Base-by-base conservation (phyloP, 2,888 invertebrate species). In the Yponomeuta evonymella region DNA sequence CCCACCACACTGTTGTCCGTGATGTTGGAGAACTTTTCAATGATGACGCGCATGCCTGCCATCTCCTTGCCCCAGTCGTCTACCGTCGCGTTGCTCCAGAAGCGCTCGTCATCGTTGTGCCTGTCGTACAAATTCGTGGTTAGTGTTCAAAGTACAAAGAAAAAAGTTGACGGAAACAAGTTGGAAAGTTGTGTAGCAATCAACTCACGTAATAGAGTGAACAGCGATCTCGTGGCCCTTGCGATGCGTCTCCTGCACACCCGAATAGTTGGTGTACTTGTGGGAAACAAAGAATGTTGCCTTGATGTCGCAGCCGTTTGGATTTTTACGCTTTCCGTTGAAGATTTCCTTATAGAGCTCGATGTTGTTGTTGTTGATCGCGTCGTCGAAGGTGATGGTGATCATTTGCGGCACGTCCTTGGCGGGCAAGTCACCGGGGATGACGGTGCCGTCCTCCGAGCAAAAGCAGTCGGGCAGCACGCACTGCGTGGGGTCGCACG, bases 21-120 rank as follows among this genome's bases (percentile, higher is more conserved):
- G 75, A 98, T 94, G 87, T 98, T 97, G 72, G 97, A 95, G 89
- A 94, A 98, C 83, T 97, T 97, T 86, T 98, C 97, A 73, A 95
- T 95, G 81, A 98, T 97, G 75, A 97, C 96, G 77, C 98, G 94
- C 96, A 97, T 97, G 73, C 98, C 98, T 64, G 97, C 97, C 97
- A 98, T 98, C 90, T 98, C 98, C 85, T 97, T 97, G 70, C 97
- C 97, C 98, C 98, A 98, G 87, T 96, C 97, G 81, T 96, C 97
- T 23, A 97, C 97, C 11, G 96, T 95, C 12, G 97, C 97, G 82
- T 97, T 97, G 76, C 97, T 97, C 98, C 98, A 98, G 94, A 97
- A 98, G 69, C 95, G 95, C 86, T 97, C 97, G 77, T 97, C 97
- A 77, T 97, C 96, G 79, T 97, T 98, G 89, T 98, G 98, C 73